phyloP scores from a whole-genome alignment of 1,140 invertebrate species.

The Meloidogyne hapla region DNA sequence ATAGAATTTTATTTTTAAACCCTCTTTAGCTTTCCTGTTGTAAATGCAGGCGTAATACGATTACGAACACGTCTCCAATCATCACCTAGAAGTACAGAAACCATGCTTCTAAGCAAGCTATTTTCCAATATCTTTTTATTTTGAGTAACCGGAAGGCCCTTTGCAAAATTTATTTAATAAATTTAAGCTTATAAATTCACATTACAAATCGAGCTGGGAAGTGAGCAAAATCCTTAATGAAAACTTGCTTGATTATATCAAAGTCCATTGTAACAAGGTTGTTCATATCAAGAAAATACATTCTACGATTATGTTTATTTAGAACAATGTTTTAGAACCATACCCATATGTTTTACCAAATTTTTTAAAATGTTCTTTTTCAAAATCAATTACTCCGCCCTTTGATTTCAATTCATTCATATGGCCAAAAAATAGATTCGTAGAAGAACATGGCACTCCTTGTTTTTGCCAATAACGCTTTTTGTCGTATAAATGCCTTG shows the following conservation, averaged over 20 bases:
- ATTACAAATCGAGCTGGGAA: too few relatives aligned
- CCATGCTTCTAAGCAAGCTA: constrained; percentile 11
- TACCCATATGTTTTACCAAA: constrained; percentile 26
- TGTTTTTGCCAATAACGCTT: constrained; percentile 18
- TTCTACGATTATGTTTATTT: too few relatives aligned
- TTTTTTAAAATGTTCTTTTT: constrained; percentile 14
- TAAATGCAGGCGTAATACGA: constrained; percentile 36
- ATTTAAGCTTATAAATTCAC: too few relatives aligned
- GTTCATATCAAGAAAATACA: too few relatives aligned
- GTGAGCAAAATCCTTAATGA: too few relatives aligned
- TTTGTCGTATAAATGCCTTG: not conserved
- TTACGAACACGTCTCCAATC: constrained; percentile 42
- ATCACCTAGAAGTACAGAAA: constrained; percentile 25
- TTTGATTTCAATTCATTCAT: not conserved
- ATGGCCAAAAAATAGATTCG: constrained; percentile 17
- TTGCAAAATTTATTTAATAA: not conserved
- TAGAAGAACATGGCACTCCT: constrained; percentile 11
- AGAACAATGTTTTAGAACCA: too few relatives aligned
- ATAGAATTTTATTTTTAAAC: not conserved
- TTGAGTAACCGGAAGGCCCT: not conserved
- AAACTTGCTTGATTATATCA: too few relatives aligned
- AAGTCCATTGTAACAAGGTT: too few relatives aligned
- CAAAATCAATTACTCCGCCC: not conserved
- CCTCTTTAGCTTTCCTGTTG: constrained; percentile 37
- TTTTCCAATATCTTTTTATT: constrained; percentile 5